Base-by-base conservation (phyloP, 1,140 invertebrate species). In the Lepidurus couesii region DNA sequence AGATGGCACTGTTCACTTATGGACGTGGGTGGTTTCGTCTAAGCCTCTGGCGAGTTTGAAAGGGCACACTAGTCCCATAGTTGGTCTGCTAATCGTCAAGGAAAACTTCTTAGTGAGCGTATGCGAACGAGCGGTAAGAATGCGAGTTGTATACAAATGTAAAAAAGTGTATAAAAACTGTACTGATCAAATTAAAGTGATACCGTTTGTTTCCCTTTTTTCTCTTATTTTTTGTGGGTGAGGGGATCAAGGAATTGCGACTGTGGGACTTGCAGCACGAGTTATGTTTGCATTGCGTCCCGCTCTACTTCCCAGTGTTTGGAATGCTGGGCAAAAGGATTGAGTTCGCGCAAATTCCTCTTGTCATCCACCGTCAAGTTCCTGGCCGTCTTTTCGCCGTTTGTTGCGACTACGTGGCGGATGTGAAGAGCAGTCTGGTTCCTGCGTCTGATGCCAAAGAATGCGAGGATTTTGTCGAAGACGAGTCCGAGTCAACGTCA, bases 111-210 rank as follows among this genome's bases (percentile, higher is more conserved):
- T 77, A 11, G 21, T 45, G 16, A 77, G 76, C 13, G 8, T 77
- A 43, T 77, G 24, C 76, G 76, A 77, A 13, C 76, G 65, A 24
- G 76, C 76, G 24, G 76, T 77, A 47, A 77, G 76, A 76, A 43
- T 44, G 16, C 16, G 11, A 13, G 7, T 75, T 24, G n/a, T 24
- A 24, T 42, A 42, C n/a, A 16, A 7, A 1, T 7, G 7, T 75
- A 24, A 1, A 4, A 75, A 75, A 11, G 34, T 6, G 13, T 24
- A 42, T 42, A 73, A 73, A 73, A 73, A 24, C 16, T n/a, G 53
- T 0, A 74, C 26, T 21, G 13, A 7, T 42, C n/a, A 34, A 7
- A 75, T 16, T 16, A 13, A 75, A 75, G 43, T 21, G 16, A 34
- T 75, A 16, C 42, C 34, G 42, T 26, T 42, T 16, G n/a, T 42